Evolutionary conservation across 2,113 vertebrate genomes (phyloP).

Genomic region (Formicarius rufipectus): DNA sequence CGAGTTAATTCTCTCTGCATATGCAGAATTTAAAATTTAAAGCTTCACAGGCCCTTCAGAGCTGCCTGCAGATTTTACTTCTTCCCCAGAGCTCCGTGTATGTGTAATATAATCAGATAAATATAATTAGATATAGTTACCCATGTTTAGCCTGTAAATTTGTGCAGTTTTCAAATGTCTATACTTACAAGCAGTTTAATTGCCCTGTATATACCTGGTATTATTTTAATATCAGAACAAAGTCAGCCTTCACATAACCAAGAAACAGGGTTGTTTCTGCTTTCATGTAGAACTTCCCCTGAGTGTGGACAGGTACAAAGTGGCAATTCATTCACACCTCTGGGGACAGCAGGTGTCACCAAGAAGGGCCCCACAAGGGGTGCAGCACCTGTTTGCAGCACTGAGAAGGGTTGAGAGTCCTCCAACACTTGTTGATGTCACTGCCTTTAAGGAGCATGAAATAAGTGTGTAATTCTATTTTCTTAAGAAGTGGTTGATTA

Average conservation of each 20-base stretch:
- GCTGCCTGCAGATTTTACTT: not conserved
- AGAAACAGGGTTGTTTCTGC: not conserved
- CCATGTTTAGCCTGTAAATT: not conserved
- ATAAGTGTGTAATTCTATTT: not conserved
- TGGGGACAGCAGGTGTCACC: not conserved
- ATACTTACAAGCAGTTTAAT: not conserved
- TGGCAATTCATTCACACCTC: too few species aligned
- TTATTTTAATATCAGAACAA: not conserved
- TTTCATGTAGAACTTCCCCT: not conserved
- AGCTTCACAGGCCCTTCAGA: not conserved
- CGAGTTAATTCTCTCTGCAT: not conserved
- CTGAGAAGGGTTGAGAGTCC: not conserved
- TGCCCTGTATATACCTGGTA: not conserved
- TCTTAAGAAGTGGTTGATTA: not conserved
- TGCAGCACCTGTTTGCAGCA: not conserved
- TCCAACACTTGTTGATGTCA: fast-evolving
- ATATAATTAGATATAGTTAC: not conserved
- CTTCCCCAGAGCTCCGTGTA: not conserved
- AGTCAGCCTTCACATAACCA: not conserved
- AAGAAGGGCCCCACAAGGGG: not conserved
- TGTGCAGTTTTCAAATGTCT: too few species aligned
- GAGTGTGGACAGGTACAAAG: not conserved
- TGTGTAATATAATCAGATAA: too few species aligned
- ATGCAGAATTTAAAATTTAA: too few species aligned
- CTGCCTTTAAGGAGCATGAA: not conserved